Evolutionary conservation across 2,113 vertebrate genomes (phyloP).

Genomic region (Megaleporinus macrocephalus): DNA sequence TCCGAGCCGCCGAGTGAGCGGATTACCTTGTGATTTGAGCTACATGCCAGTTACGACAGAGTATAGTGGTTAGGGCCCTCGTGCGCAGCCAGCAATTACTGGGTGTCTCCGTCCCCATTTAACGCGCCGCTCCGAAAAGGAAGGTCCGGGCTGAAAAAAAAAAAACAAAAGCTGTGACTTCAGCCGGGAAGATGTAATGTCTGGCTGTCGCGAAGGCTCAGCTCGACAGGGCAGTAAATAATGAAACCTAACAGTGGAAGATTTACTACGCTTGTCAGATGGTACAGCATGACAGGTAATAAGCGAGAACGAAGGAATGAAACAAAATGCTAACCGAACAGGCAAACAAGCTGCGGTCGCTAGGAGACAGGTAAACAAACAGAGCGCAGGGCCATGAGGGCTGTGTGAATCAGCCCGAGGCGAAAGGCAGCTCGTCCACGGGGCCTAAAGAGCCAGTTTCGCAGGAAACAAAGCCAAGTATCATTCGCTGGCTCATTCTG

Average conservation of each 20-base stretch:
- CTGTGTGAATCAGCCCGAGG: slow-evolving; percentile 78
- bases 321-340: slow-evolving; percentile 50
- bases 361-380: slow-evolving; percentile 77
- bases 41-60: neutral
- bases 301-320: slow-evolving; percentile 39
- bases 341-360: slow-evolving; percentile 75
- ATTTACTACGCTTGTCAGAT: slow-evolving; percentile 61
- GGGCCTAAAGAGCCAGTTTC: slow-evolving; percentile 74
- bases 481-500: slow-evolving; percentile 72
- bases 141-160: slow-evolving; percentile 14
- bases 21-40: slow-evolving; percentile 2
- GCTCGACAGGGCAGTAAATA: slow-evolving; percentile 61
- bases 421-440: slow-evolving; percentile 71
- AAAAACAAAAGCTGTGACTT: slow-evolving; percentile 54
- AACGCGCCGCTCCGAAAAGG: slow-evolving; percentile 1
- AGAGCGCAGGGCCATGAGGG: slow-evolving; percentile 59
- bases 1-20: neutral
- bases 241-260: slow-evolving; percentile 54
- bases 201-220: slow-evolving; percentile 45
- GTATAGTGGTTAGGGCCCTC: neutral
- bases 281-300: slow-evolving; percentile 72
- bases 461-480: slow-evolving; percentile 75
- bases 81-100: slow-evolving; percentile 27
- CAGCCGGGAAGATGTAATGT: slow-evolving; percentile 42
- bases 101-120: neutral